Evolutionary conservation across 2,797 vertebrate species (phyloP), one percentile per base, ranked within the genome.

Genomic region (Pyrrhura leucotis): DNA sequence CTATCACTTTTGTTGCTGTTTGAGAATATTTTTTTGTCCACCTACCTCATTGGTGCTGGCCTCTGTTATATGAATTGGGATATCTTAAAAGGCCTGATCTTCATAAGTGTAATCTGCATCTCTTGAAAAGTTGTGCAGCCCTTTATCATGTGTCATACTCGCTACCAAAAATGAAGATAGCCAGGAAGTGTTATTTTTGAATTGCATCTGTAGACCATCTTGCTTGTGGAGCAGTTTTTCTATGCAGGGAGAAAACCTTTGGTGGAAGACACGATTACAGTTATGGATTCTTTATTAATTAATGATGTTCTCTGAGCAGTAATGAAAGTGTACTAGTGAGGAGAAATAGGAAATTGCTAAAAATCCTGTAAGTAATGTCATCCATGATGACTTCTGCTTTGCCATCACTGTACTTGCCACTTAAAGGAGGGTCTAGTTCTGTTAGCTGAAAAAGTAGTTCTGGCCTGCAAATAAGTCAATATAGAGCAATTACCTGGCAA

Each of bases 401-500:
- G 21, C 81, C 3, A 1, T 67, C 9, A 5, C 44, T 82, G 16
- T 56, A 53, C 35, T 75, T 92, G 25, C 10, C 7, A 10, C 54
- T 76, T 82, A 58, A 84, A 76, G 0, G 0, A 54, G 17, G 3
- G 18, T 69, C 35, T 69, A 0, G 53, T 58, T 74, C 16, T 68
- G 6, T 58, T 67, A 82, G 58, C 29, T 72, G 59, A 74, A 92
- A 86, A 93, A 59, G 47, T 61, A 53, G 8, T 83, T 77, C 26
- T 90, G 81, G 29, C 51, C 48, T 71, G 65, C 51, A 83, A 80
- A 48, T 91, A 91, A 68, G 37, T 82, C n/a, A 82, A 14, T 20
- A 15, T 39, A 79, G 86, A 90, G 23, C 92, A 82, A 92, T 65
- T 83, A 89, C 67, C 42, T 72, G 90, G 76, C 69, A 96, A 40